Percentiles rank a stretch among this genome's conserved stretches.
phyloP scores from a whole-genome alignment of 2,797 vertebrate genomes.

The Ammospiza maritima region DNA sequence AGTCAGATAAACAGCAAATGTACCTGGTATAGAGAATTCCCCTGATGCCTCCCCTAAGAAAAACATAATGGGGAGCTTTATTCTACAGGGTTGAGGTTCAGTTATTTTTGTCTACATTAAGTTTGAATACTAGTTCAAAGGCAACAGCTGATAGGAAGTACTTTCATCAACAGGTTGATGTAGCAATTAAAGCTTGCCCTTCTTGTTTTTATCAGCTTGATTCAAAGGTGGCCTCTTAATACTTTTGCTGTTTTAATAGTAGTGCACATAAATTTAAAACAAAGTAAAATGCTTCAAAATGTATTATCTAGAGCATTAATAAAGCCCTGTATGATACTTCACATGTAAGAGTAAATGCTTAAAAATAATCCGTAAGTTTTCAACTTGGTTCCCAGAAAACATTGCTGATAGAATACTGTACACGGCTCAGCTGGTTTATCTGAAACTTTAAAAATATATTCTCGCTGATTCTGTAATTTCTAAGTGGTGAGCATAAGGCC shows the following conservation, averaged over 20 bases:
- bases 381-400: not conserved
- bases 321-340: not conserved
- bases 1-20: not conserved
- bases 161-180: not conserved
- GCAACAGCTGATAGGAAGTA: not conserved
- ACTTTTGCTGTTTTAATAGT: not conserved
- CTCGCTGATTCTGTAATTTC: not conserved
- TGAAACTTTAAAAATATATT: not conserved
- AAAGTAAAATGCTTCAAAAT: not conserved
- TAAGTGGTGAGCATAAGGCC: not conserved
- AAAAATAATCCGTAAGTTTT: not conserved
- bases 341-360: not conserved
- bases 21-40: constrained; percentile 13
- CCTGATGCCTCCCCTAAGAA: not conserved
- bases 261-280: not conserved
- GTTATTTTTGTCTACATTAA: not conserved
- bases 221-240: not conserved
- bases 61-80: not conserved
- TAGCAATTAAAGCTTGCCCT: not conserved
- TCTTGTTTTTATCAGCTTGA: not conserved
- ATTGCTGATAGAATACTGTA: not conserved
- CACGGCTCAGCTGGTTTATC: not conserved
- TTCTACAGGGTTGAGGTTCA: not conserved
- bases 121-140: not conserved
- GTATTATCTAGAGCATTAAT: not conserved